Percentiles rank a stretch among this genome's conserved stretches.
Evolutionary conservation across 2,888 invertebrate genomes (phyloP).

Genomic region (Ganaspis brasiliensis): DNA sequence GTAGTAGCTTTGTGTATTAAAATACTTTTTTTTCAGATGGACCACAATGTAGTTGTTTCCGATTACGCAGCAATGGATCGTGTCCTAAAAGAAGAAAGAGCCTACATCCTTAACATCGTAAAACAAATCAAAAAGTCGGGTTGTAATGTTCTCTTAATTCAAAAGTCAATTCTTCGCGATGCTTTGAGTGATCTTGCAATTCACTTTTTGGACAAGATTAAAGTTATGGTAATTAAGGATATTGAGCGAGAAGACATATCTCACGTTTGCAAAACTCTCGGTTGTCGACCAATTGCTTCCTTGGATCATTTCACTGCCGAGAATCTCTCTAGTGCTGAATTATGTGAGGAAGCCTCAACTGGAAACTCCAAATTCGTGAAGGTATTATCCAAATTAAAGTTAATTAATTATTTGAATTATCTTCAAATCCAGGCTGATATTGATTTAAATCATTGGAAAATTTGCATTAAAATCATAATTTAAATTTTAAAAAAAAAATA

Average conservation of each 20-base stretch:
- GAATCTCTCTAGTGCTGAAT: slow-evolving; percentile 94
- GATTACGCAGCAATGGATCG: slow-evolving; percentile 99
- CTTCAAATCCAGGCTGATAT: too few species aligned
- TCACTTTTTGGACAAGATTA: slow-evolving; percentile 99
- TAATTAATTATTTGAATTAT: slow-evolving; percentile 8
- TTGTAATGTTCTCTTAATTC: slow-evolving; percentile 97
- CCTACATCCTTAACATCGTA: slow-evolving; percentile 98
- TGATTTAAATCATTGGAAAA: too few species aligned
- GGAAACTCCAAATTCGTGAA: slow-evolving; percentile 95
- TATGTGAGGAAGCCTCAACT: slow-evolving; percentile 96
- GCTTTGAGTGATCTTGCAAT: slow-evolving; percentile 98
- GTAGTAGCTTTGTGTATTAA: too few species aligned
- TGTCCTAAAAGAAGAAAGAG: slow-evolving; percentile 97
- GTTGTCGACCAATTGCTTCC: slow-evolving; percentile 98
- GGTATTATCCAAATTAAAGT: slow-evolving; percentile 79
- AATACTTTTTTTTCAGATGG: slow-evolving; percentile 86
- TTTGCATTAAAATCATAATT: too few species aligned
- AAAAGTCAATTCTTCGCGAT: slow-evolving; percentile 92
- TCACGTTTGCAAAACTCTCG: slow-evolving; percentile 96
- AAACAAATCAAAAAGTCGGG: slow-evolving; percentile 99
- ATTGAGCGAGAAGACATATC: slow-evolving; percentile 99
- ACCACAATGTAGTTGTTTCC: slow-evolving; percentile 96
- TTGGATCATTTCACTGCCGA: slow-evolving; percentile 98
- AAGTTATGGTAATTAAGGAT: slow-evolving; percentile 99
- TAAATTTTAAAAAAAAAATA: too few species aligned